phyloP scores from a whole-genome alignment of 2,797 vertebrate genomes.

The Xenentodon cancila region DNA sequence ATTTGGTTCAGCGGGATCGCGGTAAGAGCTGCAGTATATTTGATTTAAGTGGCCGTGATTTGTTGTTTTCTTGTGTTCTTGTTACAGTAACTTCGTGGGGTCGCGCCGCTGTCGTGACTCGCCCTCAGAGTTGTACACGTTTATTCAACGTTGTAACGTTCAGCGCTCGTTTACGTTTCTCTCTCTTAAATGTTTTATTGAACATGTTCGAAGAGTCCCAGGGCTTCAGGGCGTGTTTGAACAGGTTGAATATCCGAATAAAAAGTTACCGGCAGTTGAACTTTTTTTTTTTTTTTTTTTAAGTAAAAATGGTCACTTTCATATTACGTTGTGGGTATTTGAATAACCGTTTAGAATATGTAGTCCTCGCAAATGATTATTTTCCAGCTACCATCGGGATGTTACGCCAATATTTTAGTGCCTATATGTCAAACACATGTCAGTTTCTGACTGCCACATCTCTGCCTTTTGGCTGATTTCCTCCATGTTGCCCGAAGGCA shows the following conservation, averaged over 20 bases:
- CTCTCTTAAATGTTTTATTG: no score
- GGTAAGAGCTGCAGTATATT: slow-evolving; percentile 60
- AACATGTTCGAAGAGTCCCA: no score
- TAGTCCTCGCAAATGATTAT: background rate
- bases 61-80: background rate
- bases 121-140: background rate
- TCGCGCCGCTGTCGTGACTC: slow-evolving; percentile 17
- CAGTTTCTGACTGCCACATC: slow-evolving; percentile 29
- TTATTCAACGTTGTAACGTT: background rate
- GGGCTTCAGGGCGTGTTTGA: background rate
- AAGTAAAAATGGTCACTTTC: background rate
- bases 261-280: background rate
- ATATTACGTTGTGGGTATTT: background rate
- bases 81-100: slow-evolving; percentile 10
- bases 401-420: background rate
- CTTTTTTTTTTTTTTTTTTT: no score
- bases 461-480: slow-evolving; percentile 12
- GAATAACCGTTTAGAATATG: background rate
- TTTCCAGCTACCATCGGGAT: no score
- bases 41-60: slow-evolving; percentile 34
- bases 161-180: background rate
- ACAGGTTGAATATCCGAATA: no score
- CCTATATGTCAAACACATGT: background rate
- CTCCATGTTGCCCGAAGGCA: slow-evolving; percentile 18
- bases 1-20: slow-evolving; percentile 1